Base-by-base conservation (phyloP, 2,888 invertebrate species). In the Zonitis immaculata region DNA sequence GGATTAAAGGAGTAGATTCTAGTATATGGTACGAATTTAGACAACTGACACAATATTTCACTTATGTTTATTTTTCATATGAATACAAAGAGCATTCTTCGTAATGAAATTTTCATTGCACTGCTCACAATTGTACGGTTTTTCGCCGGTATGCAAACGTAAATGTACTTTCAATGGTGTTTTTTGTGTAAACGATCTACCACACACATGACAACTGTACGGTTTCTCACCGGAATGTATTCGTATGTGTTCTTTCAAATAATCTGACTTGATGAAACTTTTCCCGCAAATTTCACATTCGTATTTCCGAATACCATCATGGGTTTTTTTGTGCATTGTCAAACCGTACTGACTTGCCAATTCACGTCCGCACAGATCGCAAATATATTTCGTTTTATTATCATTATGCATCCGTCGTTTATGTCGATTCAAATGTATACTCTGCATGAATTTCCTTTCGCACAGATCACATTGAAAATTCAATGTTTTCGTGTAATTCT, bases 221-320 rank as follows among this genome's bases (percentile, higher is more conserved):
- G 81, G 81, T 30, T 80, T 72, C 0, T 77, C 71, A 6, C 80
- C 79, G 1, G 78, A 77, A 51, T 82, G 82, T 0, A 74, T 75
- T 0, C 80, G 77, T 71, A 78, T 78, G 45, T 82, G 82, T 0
- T 76, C 71, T 25, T 75, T 77, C n/a, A n/a, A n/a, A n/a, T n/a
- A n/a, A n/a, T n/a, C n/a, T n/a, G n/a, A n/a, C n/a, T n/a, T n/a
- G n/a, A n/a, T n/a, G 44, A 44, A 44, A 14, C 3, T 32, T 22
- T 22, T 22, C 3, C 22, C 22, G 22, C 22, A 22, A 22, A 22
- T 22, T 22, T 3, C 5, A 22, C 22, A 22, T 5, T 22, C 22
- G 5, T 22, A 4, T n/a, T n/a, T n/a, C n/a, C n/a, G n/a, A n/a
- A n/a, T n/a, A n/a, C n/a, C n/a, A n/a, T n/a, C n/a, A n/a, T n/a